Evolutionary conservation across 53 echinoderm and acorn worm species (phyloP).

Genomic region (Apostichopus leukothele): DNA sequence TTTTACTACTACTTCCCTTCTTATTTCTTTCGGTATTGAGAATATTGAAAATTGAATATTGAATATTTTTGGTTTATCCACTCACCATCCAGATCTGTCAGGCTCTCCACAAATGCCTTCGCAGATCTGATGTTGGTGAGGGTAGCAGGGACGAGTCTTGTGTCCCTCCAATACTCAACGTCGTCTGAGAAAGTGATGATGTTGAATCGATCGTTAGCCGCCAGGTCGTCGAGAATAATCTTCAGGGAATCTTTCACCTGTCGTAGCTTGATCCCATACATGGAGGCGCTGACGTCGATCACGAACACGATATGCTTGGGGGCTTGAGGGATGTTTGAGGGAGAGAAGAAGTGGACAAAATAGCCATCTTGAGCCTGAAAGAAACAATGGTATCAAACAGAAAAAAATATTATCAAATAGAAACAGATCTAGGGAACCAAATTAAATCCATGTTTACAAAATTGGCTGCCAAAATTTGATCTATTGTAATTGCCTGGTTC

Average conservation of each 20-base stretch:
- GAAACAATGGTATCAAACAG: background rate
- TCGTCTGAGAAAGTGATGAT: conserved; percentile 88
- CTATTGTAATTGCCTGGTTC: too few species aligned
- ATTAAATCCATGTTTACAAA: too few species aligned
- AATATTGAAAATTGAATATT: too few species aligned
- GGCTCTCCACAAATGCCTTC: conserved; percentile 68
- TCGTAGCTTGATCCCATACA: conserved; percentile 83
- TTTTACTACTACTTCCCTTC: too few species aligned
- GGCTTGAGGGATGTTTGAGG: conserved; percentile 56
- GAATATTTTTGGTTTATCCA: background rate
- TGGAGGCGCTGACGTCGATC: conserved; percentile 94
- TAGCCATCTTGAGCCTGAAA: conserved; percentile 80
- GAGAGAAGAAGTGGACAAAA: conserved; percentile 95
- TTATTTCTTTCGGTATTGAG: too few species aligned
- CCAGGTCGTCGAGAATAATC: conserved; percentile 77
- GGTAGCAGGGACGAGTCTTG: conserved; percentile 67
- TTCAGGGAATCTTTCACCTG: conserved; percentile 92
- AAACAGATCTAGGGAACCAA: background rate
- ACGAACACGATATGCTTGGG: conserved; percentile 88
- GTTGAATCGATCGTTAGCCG: conserved; percentile 79
- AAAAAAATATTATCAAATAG: background rate
- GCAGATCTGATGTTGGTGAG: conserved; percentile 70
- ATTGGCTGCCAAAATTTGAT: too few species aligned
- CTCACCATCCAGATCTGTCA: conserved; percentile 82
- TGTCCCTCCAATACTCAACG: conserved; percentile 70